Base-by-base conservation (phyloP, 2,888 invertebrate species). In the Drosophila mayaguana region DNA sequence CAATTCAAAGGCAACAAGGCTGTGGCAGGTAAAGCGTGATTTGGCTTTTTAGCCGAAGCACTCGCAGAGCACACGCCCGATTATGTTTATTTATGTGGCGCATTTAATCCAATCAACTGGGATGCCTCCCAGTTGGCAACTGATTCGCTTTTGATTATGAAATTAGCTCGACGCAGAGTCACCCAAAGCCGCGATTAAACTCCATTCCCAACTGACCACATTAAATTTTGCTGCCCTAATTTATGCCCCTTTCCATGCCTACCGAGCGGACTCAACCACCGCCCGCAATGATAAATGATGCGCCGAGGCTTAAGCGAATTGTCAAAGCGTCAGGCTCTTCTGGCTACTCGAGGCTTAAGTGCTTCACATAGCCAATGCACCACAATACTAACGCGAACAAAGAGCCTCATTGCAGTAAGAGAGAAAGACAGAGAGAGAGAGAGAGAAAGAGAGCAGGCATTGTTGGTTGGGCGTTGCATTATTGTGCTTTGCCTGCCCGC, bases 1-100 rank as follows among this genome's bases (percentile, higher is more conserved):
- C 89, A 84, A 84, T 84, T 84, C 84, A 84, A 84, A 89, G 81
- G 72, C 74, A 81, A 72, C 81, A 72, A 83, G 83, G 68, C 81
- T 83, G 74, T 72, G 71, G 72, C 61, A 63, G 70, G 65, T 50
- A 62, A 70, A 70, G 63, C 68, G 67, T 67, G 62, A 59, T 64
- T 63, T 64, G 55, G 60, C 45, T 54, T 45, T 60, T 51, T 63
- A 28, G 46, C 16, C 59, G 32, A 55, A 45, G 18, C 66, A 61
- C 71, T 63, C 64, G 63, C 36, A 61, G 28, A 50, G 63, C 54
- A 66, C 56, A 77, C 66, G 83, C 56, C 78, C 73, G 87, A 84
- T 88, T 84, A 81, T 86, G 87, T 81, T 88, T 88, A 88, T 86
- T 88, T 88, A 89, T 89, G 83, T 89, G 83, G 61, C 54, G 69